Conservation (phyloP, 2,797 vertebrate species). For the Glossophaga mutica region DNA sequence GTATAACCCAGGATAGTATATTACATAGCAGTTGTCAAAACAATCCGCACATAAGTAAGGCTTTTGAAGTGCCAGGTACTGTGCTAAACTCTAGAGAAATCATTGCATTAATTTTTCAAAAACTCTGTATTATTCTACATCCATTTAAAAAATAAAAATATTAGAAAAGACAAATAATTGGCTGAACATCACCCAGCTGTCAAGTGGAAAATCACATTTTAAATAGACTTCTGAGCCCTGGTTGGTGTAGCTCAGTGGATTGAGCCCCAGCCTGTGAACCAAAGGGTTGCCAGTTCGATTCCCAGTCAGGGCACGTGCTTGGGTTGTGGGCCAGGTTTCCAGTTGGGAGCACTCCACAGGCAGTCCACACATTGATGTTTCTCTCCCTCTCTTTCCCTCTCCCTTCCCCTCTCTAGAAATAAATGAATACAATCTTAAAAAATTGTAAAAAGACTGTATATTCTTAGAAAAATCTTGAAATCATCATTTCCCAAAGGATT, state of each 20-base stretch:
- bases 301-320: no score
- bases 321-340: no score
- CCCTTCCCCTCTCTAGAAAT: no score
- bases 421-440: no score
- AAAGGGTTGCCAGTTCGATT: no score
- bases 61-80: neutral
- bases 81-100: neutral
- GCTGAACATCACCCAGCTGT: neutral
- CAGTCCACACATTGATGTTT: no score
- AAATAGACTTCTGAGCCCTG: neutral
- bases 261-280: no score
- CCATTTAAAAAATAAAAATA: neutral
- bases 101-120: neutral
- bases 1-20: neutral
- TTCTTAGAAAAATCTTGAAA: neutral
- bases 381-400: no score
- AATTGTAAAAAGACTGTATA: neutral
- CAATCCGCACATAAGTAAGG: neutral
- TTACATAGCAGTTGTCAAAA: neutral
- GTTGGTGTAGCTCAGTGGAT: no score
- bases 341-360: no score
- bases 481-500: neutral
- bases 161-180: constrained; percentile 1
- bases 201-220: neutral
- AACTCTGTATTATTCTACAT: neutral